A percentile compares a stretch with the other conserved stretches of the same genome.
These are phyloP conservation scores for Aspidoscelis tigris DNA, from an alignment of 2,113 vertebrate genomes.

Conservation along the genomic window DNA sequence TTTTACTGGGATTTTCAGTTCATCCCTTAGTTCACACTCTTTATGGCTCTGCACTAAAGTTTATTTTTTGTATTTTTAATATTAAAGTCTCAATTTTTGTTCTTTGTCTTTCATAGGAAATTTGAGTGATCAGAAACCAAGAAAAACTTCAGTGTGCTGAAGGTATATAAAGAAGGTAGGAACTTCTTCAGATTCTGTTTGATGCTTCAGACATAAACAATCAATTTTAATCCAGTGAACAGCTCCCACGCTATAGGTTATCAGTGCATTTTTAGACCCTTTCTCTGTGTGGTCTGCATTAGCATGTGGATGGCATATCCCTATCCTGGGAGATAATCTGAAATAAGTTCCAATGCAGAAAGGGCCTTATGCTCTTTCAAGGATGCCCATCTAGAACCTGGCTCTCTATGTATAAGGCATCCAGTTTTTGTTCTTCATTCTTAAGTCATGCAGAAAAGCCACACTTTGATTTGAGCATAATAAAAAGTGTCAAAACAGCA, in stretches of 20 bases:
- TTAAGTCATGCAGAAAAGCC: slow-evolving; percentile 45
- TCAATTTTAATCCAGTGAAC: neutral
- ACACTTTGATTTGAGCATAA: slow-evolving; percentile 57
- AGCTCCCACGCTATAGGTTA: slow-evolving; percentile 50
- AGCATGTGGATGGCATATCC: too few relatives aligned
- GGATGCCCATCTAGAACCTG: slow-evolving; percentile 46
- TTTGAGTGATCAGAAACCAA: too few relatives aligned
- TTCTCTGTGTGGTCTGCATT: too few relatives aligned
- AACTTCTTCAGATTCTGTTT: neutral
- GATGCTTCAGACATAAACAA: neutral
- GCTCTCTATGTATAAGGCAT: slow-evolving; percentile 62
- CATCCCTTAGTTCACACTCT: too few relatives aligned
- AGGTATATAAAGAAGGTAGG: neutral
- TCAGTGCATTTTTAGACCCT: slow-evolving; percentile 3
- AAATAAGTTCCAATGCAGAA: too few relatives aligned
- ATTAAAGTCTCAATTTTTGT: too few relatives aligned
- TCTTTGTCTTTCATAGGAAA: too few relatives aligned
- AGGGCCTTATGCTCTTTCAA: slow-evolving; percentile 37
- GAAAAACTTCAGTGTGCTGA: neutral
- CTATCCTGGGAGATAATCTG: too few relatives aligned
- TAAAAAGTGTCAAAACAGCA: slow-evolving; percentile 64
- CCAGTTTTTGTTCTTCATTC: slow-evolving; percentile 55
- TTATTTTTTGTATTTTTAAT: too few relatives aligned
- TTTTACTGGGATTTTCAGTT: too few relatives aligned
- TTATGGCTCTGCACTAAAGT: too few relatives aligned